Percentiles rank a stretch among this genome's conserved stretches.
Conservation (phyloP, 2,888 invertebrate species). For the Leptodirus hochenwartii region DNA sequence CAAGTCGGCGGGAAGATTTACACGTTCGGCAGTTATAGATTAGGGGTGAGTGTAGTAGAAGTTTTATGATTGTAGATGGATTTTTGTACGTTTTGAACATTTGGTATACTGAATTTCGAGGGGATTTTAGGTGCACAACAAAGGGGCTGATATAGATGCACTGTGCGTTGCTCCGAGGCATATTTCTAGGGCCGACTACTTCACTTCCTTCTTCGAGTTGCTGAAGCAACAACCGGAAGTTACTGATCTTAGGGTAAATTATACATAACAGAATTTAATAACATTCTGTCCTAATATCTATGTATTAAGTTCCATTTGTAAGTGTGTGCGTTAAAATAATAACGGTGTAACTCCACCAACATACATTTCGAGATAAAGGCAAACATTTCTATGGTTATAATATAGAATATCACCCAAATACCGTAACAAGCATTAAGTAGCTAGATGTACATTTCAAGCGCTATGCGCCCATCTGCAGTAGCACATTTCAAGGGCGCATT, state of each 20-base stretch:
- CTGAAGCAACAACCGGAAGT: conserved; percentile 75
- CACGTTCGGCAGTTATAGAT: conserved; percentile 95
- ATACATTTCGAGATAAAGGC: no score
- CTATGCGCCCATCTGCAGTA: no score
- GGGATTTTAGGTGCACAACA: conserved; percentile 57
- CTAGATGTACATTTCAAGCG: no score
- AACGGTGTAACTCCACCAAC: no score
- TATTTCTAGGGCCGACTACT: conserved; percentile 86
- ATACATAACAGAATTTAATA: neutral
- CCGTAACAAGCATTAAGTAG: no score
- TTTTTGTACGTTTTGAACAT: conserved; percentile 5
- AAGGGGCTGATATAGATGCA: conserved; percentile 98
- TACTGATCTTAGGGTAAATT: conserved; percentile 53
- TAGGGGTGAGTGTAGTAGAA: conserved; percentile 43
- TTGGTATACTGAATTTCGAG: conserved; percentile 1
- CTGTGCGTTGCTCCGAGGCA: conserved; percentile 95
- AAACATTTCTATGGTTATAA: no score
- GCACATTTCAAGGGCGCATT: no score
- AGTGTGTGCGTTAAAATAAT: no score
- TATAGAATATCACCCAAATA: no score
- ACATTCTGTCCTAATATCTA: no score
- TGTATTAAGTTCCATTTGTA: no score
- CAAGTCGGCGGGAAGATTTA: conserved; percentile 95
- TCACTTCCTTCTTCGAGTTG: conserved; percentile 83
- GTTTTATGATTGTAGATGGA: conserved; percentile 2